Evolutionary conservation across 2,888 invertebrate genomes (phyloP).

Genomic region (Himalopsyche japonica): DNA sequence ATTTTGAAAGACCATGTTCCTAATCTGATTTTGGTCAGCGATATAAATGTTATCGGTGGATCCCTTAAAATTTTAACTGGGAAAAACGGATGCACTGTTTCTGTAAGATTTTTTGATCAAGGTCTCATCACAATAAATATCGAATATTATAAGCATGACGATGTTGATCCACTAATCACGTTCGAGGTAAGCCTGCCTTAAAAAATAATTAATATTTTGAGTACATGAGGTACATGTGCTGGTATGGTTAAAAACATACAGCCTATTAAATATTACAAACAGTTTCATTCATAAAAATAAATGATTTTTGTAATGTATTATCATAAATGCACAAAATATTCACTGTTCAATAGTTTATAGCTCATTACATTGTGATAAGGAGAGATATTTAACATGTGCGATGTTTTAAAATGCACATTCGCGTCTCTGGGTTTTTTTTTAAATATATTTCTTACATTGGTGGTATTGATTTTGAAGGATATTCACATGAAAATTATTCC

Average conservation of each 20-base stretch:
- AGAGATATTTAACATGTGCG: not conserved
- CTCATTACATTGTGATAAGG: not conserved
- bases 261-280: not conserved
- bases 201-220: not conserved
- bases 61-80: conserved; percentile 72
- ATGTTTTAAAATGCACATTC: not conserved
- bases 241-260: not conserved
- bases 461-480: not conserved
- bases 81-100: conserved; percentile 70
- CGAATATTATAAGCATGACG: conserved; percentile 78
- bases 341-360: conserved; percentile 10
- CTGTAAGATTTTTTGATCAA: conserved; percentile 72
- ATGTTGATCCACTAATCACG: conserved; percentile 71
- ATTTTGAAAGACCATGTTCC: conserved; percentile 73
- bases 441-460: not conserved
- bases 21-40: conserved; percentile 70
- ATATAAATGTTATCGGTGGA: conserved; percentile 70
- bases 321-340: not conserved
- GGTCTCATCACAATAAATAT: conserved; percentile 81
- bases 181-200: conserved; percentile 68
- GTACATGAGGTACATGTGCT: not conserved
- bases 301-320: not conserved
- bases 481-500: not conserved
- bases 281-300: not conserved
- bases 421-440: not conserved